A percentile compares a stretch with the other conserved stretches of the same genome.
These are phyloP conservation scores for Dyspetes luteomarginatus DNA, from an alignment of 2,888 invertebrate genomes.

Conservation along the genomic window DNA sequence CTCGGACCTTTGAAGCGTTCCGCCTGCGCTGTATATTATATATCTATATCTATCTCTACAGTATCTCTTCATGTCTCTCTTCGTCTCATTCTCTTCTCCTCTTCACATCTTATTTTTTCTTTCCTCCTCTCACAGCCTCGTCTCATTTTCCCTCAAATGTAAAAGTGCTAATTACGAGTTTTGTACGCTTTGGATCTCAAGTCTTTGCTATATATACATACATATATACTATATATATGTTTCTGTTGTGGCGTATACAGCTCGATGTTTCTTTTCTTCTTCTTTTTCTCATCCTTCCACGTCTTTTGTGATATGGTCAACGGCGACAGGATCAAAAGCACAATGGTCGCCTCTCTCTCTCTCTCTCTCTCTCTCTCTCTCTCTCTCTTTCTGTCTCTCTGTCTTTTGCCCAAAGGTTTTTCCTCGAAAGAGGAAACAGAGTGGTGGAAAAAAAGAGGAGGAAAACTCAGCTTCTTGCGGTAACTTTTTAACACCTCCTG, in stretches of 20 bases:
- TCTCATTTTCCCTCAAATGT: constrained; percentile 72
- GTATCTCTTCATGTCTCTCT: constrained; percentile 16
- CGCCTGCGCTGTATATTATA: constrained; percentile 44
- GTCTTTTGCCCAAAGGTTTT: constrained; percentile 36
- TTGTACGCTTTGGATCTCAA: constrained; percentile 65
- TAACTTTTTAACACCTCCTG: constrained; percentile 60
- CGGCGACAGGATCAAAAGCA: constrained; percentile 41
- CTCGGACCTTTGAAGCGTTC: constrained; percentile 73
- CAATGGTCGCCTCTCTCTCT: constrained; percentile 44
- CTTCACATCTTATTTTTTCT: constrained; percentile 52
- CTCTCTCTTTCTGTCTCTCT: neutral
- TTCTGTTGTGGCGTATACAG: neutral
- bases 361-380: neutral
- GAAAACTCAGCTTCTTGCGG: constrained; percentile 33
- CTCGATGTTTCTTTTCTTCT: constrained; percentile 46
- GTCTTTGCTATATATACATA: constrained; percentile 14
- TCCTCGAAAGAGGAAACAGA: constrained; percentile 23
- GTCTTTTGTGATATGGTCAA: constrained; percentile 25
- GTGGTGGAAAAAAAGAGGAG: constrained; percentile 41
- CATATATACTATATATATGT: constrained; percentile 6
- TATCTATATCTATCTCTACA: neutral
- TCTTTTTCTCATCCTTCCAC: constrained; percentile 13
- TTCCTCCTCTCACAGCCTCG: constrained; percentile 40
- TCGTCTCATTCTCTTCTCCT: constrained; percentile 15
- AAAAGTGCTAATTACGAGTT: constrained; percentile 78